Evolutionary conservation across 2,797 vertebrate species (phyloP).

Genomic region (Necrosyrtes monachus): DNA sequence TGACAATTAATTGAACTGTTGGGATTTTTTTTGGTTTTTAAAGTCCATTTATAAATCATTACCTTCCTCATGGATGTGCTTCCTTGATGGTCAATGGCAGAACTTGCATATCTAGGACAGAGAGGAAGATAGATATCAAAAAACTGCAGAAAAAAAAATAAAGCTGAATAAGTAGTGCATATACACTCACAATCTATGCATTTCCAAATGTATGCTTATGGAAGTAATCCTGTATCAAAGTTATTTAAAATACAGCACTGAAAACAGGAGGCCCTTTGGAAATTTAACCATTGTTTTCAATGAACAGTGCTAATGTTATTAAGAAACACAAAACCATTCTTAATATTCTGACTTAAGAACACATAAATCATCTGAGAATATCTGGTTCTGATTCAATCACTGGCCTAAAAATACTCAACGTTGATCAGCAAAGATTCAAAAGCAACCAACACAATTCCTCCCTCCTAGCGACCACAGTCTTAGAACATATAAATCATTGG

Average conservation of each 20-base stretch:
- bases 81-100: slow-evolving; percentile 77
- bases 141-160: not conserved
- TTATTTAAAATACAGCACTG: not conserved
- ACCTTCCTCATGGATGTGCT: slow-evolving; percentile 83
- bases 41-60: not conserved
- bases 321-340: not conserved
- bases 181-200: not conserved
- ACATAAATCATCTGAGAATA: not conserved
- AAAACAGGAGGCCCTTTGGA: not conserved
- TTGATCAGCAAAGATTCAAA: not conserved
- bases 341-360: not conserved
- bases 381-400: not conserved
- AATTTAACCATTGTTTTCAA: not conserved
- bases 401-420: not conserved
- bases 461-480: not conserved
- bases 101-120: slow-evolving; percentile 76
- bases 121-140: slow-evolving; percentile 13
- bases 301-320: not conserved
- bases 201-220: not conserved
- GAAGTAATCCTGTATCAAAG: not conserved
- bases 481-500: not conserved
- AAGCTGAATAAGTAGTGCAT: not conserved
- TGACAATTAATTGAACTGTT: not conserved
- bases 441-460: not conserved
- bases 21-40: not conserved